Evolutionary conservation across 2,888 invertebrate genomes (phyloP), one percentile per base, ranked within the genome.

Genomic region (Frankliniella fusca): DNA sequence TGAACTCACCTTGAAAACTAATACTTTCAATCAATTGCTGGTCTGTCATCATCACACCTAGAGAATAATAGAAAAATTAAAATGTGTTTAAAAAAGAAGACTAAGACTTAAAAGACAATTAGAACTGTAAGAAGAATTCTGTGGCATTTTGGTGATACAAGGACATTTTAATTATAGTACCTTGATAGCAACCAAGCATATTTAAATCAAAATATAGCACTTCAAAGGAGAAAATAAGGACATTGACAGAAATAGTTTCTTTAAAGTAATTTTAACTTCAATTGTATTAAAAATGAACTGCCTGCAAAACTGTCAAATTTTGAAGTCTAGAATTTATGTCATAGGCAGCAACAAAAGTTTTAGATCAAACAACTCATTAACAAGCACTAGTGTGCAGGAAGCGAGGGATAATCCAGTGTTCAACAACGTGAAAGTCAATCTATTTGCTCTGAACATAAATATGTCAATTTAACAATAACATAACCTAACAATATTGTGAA

Each of bases 281-380:
- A 61, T 15, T 20, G n/a, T 7, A 18, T 20, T 18, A 7, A 15
- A 61, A 61, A 11, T 18, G 15, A 7, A 61, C 15, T 20, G 5
- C 18, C 18, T 61, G 12, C 70, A 76, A 76, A 76, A 27, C 70
- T 76, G 70, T 76, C 70, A 76, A 76, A 76, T 27, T 76, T 76
- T 27, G 12, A 76, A 76, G 10, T 76, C 23, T 23, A 12, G n/a
- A 18, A 18, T 61, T 61, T 15, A 61, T 54, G n/a, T n/a, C 61
- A 61, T 20, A 7, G 61, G 38, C 38, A 38, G 38, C 38, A 38
- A 38, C 38, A 5, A 38, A 61, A 61, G 18, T 61, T n/a, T 20
- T 15, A 18, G 7, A 18, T 15, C 5, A 7, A 7, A 1, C 0
- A 61, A 5, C n/a, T 61, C 15, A 61, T 20, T 7, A 8, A 7